Percentiles rank a stretch among this genome's conserved stretches.
These are phyloP conservation scores for Porites rus DNA, from an alignment of 92 coral and sea anemone genomes.

Conservation along the genomic window DNA sequence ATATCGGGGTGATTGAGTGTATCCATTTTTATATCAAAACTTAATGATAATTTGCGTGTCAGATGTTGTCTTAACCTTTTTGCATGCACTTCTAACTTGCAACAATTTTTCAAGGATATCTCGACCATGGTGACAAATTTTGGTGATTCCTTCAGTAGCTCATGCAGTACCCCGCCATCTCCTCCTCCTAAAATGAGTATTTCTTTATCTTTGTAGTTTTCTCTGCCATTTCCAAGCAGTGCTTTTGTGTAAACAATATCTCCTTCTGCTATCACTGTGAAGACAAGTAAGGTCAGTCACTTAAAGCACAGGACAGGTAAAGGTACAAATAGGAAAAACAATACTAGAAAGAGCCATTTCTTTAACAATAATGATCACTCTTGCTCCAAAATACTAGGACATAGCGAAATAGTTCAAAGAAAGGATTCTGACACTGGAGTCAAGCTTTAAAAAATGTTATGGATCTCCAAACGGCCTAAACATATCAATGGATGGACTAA, in stretches of 20 bases:
- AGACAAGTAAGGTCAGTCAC: neutral
- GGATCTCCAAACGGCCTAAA: too few species aligned
- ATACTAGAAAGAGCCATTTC: neutral
- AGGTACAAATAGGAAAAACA: too few species aligned
- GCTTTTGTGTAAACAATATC: slow-evolving; percentile 76
- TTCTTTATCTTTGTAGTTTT: slow-evolving; percentile 65
- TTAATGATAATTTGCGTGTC: too few species aligned
- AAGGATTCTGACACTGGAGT: too few species aligned
- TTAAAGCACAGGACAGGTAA: neutral
- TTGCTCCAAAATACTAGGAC: too few species aligned
- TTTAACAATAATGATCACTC: neutral
- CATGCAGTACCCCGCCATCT: slow-evolving; percentile 81
- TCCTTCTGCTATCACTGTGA: slow-evolving; percentile 81
- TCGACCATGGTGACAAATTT: slow-evolving; percentile 83
- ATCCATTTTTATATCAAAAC: too few species aligned
- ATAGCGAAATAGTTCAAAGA: too few species aligned
- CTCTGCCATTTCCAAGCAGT: slow-evolving; percentile 73
- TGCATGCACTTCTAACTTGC: too few species aligned
- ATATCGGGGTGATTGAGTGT: too few species aligned
- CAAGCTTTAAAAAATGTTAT: too few species aligned
- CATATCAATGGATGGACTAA: too few species aligned
- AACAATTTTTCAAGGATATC: slow-evolving; percentile 58
- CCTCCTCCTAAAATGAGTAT: slow-evolving; percentile 83
- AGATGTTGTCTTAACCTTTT: too few species aligned
- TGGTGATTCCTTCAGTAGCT: slow-evolving; percentile 73